These are phyloP conservation scores for Copidosoma floridanum DNA, from an alignment of 1,140 invertebrate species.

Conservation along the genomic window DNA sequence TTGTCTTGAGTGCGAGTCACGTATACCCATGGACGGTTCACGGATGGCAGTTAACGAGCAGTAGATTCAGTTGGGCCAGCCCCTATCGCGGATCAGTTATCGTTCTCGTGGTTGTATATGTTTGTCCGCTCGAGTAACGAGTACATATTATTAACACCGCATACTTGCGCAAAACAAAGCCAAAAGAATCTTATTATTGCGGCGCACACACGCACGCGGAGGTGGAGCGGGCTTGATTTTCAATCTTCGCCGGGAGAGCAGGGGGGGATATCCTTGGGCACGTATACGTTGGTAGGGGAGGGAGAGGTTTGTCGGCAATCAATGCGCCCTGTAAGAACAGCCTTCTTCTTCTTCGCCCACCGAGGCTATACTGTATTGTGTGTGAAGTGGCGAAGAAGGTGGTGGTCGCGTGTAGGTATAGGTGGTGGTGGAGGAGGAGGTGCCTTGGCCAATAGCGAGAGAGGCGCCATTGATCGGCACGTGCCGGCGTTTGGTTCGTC, in stretches of 20 bases:
- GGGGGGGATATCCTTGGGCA: slow-evolving; percentile 25
- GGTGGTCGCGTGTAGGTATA: slow-evolving; percentile 2
- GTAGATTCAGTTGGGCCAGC: too few species aligned
- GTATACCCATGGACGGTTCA: too few species aligned
- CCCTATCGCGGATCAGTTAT: too few species aligned
- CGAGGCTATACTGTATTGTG: slow-evolving; percentile 30
- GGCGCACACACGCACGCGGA: neutral
- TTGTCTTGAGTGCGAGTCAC: too few species aligned
- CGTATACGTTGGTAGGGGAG: slow-evolving; percentile 1
- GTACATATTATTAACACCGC: neutral
- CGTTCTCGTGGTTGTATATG: too few species aligned
- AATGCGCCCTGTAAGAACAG: slow-evolving; percentile 56
- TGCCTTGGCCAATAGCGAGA: slow-evolving; percentile 45
- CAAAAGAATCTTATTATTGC: too few species aligned
- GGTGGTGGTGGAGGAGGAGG: slow-evolving; percentile 26
- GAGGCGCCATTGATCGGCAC: slow-evolving; percentile 59
- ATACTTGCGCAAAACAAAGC: neutral
- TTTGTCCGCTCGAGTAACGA: too few species aligned
- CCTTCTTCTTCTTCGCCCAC: slow-evolving; percentile 48
- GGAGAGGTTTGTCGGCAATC: slow-evolving; percentile 53
- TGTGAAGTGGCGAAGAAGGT: slow-evolving; percentile 32
- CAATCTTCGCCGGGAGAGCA: slow-evolving; percentile 2
- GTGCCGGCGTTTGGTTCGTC: slow-evolving; percentile 45
- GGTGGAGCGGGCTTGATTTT: neutral
- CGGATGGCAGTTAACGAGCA: too few species aligned